Conservation (phyloP, 2,888 invertebrate species). For the Iselma pallidipennis region DNA sequence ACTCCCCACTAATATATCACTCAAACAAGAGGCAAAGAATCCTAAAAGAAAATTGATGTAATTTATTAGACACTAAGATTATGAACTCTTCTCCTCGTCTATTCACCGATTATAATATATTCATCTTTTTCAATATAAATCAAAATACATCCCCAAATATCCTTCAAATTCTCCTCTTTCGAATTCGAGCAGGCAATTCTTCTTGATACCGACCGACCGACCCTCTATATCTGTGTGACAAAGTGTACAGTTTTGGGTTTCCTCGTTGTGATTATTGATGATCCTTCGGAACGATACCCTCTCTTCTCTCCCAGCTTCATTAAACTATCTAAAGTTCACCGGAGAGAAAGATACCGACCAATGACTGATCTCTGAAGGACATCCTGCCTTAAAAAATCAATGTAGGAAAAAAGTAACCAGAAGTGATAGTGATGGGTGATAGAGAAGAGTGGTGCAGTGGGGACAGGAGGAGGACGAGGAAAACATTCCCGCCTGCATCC, state of each 20-base stretch:
- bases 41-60: conserved; percentile 20
- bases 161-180: neutral
- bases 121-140: conserved; percentile 25
- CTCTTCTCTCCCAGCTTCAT: conserved; percentile 20
- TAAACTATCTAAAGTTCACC: conserved; percentile 34
- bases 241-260: conserved; percentile 20
- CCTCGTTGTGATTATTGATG: conserved; percentile 26
- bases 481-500: conserved; percentile 30
- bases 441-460: conserved; percentile 2
- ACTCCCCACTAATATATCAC: conserved; percentile 7
- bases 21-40: neutral
- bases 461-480: conserved; percentile 4
- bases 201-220: too few relatives aligned
- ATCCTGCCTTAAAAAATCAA: conserved; percentile 21
- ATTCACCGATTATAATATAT: conserved; percentile 21
- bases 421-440: neutral
- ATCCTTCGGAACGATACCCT: conserved; percentile 17
- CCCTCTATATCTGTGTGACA: conserved; percentile 25
- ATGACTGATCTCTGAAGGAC: conserved; percentile 12
- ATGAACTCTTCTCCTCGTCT: neutral
- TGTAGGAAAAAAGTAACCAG: conserved; percentile 7
- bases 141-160: conserved; percentile 17
- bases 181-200: too few relatives aligned
- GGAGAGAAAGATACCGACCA: conserved; percentile 7
- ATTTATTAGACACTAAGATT: conserved; percentile 23